These are phyloP conservation scores for Clarias pachynema DNA, from an alignment of 2,797 vertebrate genomes.

Conservation along the genomic window DNA sequence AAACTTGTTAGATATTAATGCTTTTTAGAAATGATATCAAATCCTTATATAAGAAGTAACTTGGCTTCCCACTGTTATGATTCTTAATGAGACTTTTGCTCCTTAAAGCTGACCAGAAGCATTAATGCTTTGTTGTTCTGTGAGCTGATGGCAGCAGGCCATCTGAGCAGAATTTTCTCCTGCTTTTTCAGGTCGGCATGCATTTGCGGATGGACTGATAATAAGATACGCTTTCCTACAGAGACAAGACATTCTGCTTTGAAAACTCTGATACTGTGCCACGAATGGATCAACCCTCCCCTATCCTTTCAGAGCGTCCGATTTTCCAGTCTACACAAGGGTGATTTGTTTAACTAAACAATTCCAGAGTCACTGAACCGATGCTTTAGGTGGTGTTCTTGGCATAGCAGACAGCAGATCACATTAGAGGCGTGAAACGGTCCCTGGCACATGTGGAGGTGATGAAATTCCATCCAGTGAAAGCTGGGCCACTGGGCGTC, in stretches of 20 bases:
- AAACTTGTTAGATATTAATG: not conserved
- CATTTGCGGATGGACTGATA: slow-evolving; percentile 44
- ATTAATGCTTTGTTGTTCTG: slow-evolving; percentile 17
- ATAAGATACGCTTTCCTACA: slow-evolving; percentile 40
- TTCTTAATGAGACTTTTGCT: slow-evolving; percentile 5
- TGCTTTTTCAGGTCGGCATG: slow-evolving; percentile 25
- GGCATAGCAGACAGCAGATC: slow-evolving; percentile 20
- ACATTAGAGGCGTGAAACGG: slow-evolving; percentile 46
- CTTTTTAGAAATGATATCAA: not conserved
- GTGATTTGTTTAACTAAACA: slow-evolving; percentile 44
- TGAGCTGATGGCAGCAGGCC: slow-evolving; percentile 27
- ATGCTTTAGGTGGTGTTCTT: slow-evolving; percentile 33
- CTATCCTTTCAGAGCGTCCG: not conserved
- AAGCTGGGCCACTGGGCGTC: slow-evolving; percentile 49
- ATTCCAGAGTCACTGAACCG: slow-evolving; percentile 39
- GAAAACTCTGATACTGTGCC: slow-evolving; percentile 4
- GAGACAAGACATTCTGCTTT: slow-evolving; percentile 22
- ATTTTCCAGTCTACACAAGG: slow-evolving; percentile 32
- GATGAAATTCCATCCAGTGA: slow-evolving; percentile 37
- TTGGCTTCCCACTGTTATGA: not conserved
- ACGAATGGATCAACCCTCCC: slow-evolving; percentile 17
- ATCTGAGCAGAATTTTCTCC: slow-evolving; percentile 36
- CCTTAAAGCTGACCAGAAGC: slow-evolving; percentile 3
- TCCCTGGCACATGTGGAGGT: slow-evolving; percentile 41
- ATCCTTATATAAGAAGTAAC: not conserved